A percentile compares a stretch with the other conserved stretches of the same genome.
Evolutionary conservation across 2,797 vertebrate genomes (phyloP).

Genomic region (Mormyrops attenuatus): DNA sequence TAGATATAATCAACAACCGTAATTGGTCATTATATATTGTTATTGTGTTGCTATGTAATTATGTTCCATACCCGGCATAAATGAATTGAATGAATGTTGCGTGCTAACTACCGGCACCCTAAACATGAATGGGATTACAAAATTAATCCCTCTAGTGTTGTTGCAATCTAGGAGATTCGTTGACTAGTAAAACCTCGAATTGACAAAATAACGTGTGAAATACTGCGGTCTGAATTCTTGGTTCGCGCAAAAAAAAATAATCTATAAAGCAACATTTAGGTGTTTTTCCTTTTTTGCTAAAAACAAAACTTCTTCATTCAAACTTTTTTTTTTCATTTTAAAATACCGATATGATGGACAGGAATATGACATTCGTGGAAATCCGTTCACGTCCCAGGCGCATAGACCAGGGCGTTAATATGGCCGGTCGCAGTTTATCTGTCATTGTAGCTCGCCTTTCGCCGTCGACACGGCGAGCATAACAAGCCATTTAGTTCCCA

Average conservation of each 20-base stretch:
- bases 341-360: conserved; percentile 22
- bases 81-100: background rate
- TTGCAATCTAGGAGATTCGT: background rate
- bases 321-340: conserved; percentile 15
- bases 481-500: conserved; percentile 53
- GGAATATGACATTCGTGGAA: conserved; percentile 23
- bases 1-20: conserved; percentile 1
- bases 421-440: conserved; percentile 51
- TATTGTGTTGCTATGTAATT: conserved; percentile 17
- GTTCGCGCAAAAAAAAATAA: background rate
- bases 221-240: background rate
- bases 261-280: background rate
- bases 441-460: conserved; percentile 45
- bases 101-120: background rate
- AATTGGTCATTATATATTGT: conserved; percentile 6
- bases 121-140: conserved; percentile 15
- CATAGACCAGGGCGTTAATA: conserved; percentile 44
- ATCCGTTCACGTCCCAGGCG: conserved; percentile 32
- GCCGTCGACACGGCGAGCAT: conserved; percentile 49
- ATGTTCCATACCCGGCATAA: background rate
- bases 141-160: background rate
- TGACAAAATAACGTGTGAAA: background rate
- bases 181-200: background rate
- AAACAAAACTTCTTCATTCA: background rate
- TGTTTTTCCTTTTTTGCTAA: background rate